Conservation (phyloP, 2,888 invertebrate species). For the Drosophila birchii region DNA sequence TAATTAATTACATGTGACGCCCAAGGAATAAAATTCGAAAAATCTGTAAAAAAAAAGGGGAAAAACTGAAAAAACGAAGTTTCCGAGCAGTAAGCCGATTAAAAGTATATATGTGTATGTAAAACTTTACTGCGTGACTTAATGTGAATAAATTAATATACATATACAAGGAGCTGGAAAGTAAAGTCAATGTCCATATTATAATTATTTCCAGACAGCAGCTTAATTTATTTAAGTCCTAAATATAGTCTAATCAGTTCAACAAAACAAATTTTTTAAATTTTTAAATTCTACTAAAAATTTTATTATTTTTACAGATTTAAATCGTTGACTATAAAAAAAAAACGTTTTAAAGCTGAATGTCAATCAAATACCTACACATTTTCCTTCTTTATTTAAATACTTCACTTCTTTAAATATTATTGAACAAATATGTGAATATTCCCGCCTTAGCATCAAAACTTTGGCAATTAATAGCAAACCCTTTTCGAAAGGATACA, state of each 20-base stretch:
- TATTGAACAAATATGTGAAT: conserved; percentile 5
- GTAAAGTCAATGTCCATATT: background rate
- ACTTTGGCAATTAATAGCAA: conserved; percentile 68
- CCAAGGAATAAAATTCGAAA: conserved; percentile 29
- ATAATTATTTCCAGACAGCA: background rate
- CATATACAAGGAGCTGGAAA: background rate
- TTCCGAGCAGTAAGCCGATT: background rate
- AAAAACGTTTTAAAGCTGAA: too few species aligned
- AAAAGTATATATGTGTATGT: background rate
- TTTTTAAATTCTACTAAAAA: too few species aligned
- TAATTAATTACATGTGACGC: conserved; percentile 52
- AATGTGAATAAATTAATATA: background rate
- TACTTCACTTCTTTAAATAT: conserved; percentile 1
- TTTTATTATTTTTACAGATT: too few species aligned
- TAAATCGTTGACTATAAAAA: too few species aligned
- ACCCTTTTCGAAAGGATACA: conserved; percentile 39
- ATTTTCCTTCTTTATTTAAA: too few species aligned
- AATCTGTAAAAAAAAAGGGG: background rate
- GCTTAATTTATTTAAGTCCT: background rate
- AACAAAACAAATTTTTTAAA: background rate
- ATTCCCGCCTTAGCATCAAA: conserved; percentile 24
- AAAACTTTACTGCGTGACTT: too few species aligned
- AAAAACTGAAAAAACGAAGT: background rate
- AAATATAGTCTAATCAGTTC: background rate
- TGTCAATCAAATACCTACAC: background rate